Conservation (phyloP, 1,140 invertebrate species). For the Drosophila lowei region DNA sequence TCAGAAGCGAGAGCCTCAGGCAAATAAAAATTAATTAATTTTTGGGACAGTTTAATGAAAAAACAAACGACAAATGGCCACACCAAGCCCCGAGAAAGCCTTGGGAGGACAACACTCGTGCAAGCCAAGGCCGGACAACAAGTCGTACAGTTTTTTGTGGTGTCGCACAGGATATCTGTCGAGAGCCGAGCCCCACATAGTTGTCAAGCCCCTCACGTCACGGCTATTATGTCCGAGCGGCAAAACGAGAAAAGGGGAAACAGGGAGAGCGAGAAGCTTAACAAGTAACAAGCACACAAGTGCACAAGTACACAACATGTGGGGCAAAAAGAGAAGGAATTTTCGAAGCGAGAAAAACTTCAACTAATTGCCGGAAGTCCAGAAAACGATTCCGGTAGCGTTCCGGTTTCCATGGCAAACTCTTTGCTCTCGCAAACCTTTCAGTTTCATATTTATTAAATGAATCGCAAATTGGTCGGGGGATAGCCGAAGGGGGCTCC, state of each 20-base stretch:
- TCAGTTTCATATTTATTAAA: constrained; percentile 70
- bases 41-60: constrained; percentile 66
- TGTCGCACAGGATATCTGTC: constrained; percentile 19
- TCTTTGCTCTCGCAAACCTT: constrained; percentile 45
- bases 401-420: constrained; percentile 11
- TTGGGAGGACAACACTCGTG: neutral
- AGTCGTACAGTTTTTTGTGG: constrained; percentile 54
- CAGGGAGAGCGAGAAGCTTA: constrained; percentile 19
- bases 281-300: constrained; percentile 49
- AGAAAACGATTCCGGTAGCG: constrained; percentile 33
- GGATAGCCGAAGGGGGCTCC: neutral
- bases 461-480: constrained; percentile 36
- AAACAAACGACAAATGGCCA: constrained; percentile 60
- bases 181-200: constrained; percentile 20
- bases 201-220: constrained; percentile 27
- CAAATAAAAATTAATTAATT: constrained; percentile 65
- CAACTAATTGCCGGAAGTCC: constrained; percentile 72
- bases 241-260: constrained; percentile 21
- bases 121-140: constrained; percentile 17
- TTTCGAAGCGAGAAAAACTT: constrained; percentile 23
- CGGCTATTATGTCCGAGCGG: constrained; percentile 32
- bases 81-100: constrained; percentile 5
- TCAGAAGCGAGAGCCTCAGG: constrained; percentile 14
- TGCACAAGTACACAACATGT: constrained; percentile 17
- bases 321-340: constrained; percentile 41